Conservation (phyloP, 1,140 invertebrate species). For the Xylocopa sonorina region DNA sequence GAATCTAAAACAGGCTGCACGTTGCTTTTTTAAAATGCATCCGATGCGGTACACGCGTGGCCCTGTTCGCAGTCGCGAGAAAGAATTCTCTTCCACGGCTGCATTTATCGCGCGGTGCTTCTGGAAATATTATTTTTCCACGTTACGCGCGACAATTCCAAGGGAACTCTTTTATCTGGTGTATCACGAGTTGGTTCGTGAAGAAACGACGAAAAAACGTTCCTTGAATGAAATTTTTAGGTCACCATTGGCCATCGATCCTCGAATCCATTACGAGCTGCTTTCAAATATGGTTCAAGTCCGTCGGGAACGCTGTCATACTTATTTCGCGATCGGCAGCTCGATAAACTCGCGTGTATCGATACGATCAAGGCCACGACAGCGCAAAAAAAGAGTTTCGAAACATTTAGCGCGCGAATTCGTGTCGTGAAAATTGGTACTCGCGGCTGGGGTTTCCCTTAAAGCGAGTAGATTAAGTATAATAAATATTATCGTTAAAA, state of each 20-base stretch:
- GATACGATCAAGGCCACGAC: slow-evolving; percentile 5
- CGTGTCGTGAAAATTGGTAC: not conserved
- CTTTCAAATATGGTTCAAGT: slow-evolving; percentile 13
- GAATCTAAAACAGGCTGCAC: not conserved
- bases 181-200: too few species aligned
- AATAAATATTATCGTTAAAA: not conserved
- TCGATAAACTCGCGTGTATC: slow-evolving; percentile 17
- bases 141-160: too few species aligned
- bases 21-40: slow-evolving; percentile 16
- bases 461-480: too few species aligned
- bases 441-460: not conserved
- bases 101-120: not conserved
- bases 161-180: not conserved
- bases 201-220: too few species aligned
- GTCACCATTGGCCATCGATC: not conserved
- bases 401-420: slow-evolving; percentile 4
- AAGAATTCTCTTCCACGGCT: not conserved
- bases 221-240: not conserved
- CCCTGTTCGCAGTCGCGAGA: not conserved
- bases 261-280: not conserved
- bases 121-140: not conserved
- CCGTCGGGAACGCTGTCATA: not conserved
- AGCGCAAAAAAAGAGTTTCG: not conserved
- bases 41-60: not conserved
- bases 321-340: slow-evolving; percentile 22